Evolutionary conservation across 2,888 invertebrate genomes (phyloP).

Genomic region (Chrysodeixis includens): DNA sequence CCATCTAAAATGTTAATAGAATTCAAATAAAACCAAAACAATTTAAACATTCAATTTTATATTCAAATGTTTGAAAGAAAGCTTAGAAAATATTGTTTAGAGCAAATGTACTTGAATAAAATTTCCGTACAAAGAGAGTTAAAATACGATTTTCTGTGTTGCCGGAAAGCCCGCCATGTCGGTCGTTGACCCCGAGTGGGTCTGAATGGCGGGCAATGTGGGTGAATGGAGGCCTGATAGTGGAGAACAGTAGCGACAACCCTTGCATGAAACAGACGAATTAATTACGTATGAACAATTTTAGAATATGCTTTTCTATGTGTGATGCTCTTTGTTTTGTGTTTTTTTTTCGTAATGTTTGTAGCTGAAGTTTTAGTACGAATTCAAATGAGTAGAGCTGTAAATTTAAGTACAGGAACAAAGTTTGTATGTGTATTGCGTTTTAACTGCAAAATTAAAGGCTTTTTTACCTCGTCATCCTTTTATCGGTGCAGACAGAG

Average conservation of each 20-base stretch:
- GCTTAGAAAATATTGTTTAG: not conserved
- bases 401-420: no score
- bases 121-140: constrained; percentile 1
- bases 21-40: not conserved
- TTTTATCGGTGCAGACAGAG: no score
- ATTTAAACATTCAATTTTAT: not conserved
- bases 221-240: constrained; percentile 4
- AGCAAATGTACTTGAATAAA: not conserved
- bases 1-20: not conserved
- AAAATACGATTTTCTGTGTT: not conserved
- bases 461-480: no score
- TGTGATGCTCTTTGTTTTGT: no score
- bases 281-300: not conserved
- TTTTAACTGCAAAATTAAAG: no score
- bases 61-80: not conserved
- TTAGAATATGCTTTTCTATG: not conserved
- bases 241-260: not conserved
- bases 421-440: no score
- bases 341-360: no score
- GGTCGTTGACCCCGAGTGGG: not conserved
- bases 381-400: no score
- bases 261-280: not conserved
- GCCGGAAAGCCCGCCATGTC: not conserved
- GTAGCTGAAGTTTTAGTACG: no score
- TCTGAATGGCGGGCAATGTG: not conserved